These are phyloP conservation scores for Pantelozetes paolii DNA, from an alignment of 2,888 invertebrate genomes.

Conservation along the genomic window DNA sequence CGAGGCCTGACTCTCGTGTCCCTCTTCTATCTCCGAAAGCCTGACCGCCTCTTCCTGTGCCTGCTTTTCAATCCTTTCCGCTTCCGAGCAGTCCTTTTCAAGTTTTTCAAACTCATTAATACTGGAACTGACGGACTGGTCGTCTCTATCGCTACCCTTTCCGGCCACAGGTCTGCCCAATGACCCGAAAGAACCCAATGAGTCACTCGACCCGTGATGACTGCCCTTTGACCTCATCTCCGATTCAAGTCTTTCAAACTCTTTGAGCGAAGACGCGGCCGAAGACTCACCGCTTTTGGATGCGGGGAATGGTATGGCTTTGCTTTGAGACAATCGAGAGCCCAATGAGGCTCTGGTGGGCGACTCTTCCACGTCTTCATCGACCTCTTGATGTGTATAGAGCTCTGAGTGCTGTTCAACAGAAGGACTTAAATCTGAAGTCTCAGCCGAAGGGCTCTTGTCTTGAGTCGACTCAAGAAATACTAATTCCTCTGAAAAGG, in stretches of 20 bases:
- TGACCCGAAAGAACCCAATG: slow-evolving; percentile 39
- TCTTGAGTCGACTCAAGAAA: slow-evolving; percentile 21
- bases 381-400: slow-evolving; percentile 57
- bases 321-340: slow-evolving; percentile 60
- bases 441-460: slow-evolving; percentile 27
- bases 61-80: slow-evolving; percentile 72
- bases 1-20: slow-evolving; percentile 55
- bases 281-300: slow-evolving; percentile 42
- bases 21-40: slow-evolving; percentile 57
- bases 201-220: slow-evolving; percentile 41
- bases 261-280: slow-evolving; percentile 46
- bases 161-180: slow-evolving; percentile 25
- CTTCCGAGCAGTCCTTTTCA: slow-evolving; percentile 77
- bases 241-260: slow-evolving; percentile 48
- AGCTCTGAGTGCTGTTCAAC: slow-evolving; percentile 56
- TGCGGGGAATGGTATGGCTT: slow-evolving; percentile 45
- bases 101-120: slow-evolving; percentile 89
- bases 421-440: background rate
- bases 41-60: slow-evolving; percentile 80
- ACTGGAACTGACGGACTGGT: slow-evolving; percentile 85
- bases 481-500: slow-evolving; percentile 18
- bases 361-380: slow-evolving; percentile 80
- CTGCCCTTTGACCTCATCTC: slow-evolving; percentile 44
- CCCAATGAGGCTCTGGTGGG: slow-evolving; percentile 8
- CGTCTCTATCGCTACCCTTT: slow-evolving; percentile 69